Evolutionary conservation across 1,140 invertebrate genomes (phyloP).

Genomic region (Drosophila rufa): DNA sequence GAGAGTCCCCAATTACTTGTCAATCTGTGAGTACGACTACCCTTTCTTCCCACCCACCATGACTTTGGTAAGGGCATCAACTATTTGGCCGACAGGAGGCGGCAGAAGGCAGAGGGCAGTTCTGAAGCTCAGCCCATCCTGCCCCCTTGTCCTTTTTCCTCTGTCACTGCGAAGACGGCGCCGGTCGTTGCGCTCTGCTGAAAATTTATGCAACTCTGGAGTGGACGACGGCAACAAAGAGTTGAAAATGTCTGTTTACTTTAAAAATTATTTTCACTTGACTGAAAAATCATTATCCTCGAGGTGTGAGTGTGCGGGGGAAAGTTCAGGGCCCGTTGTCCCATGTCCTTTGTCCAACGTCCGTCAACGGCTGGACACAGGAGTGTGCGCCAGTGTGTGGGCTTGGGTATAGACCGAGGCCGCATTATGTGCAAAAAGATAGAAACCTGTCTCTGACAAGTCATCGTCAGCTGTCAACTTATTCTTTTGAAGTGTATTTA

Average conservation of each 20-base stretch:
- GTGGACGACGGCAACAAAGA: constrained; percentile 44
- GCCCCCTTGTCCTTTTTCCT: constrained; percentile 6
- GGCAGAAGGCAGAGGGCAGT: constrained; percentile 40
- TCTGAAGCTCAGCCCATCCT: constrained; percentile 13
- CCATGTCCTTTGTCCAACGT: constrained; percentile 53
- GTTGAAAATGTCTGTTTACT: constrained; percentile 75
- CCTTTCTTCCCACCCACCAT: constrained; percentile 1
- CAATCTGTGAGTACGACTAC: neutral
- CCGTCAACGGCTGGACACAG: constrained; percentile 65
- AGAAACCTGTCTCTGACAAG: constrained; percentile 84
- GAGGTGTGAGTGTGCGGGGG: constrained; percentile 39
- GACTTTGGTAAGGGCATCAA: constrained; percentile 45
- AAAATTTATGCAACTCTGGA: constrained; percentile 71
- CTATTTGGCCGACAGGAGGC: constrained; percentile 67
- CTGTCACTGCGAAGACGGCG: constrained; percentile 35
- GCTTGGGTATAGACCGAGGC: constrained; percentile 18
- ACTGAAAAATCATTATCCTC: constrained; percentile 84
- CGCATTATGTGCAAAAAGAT: constrained; percentile 78
- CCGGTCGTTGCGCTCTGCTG: constrained; percentile 57
- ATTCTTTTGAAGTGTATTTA: constrained; percentile 85
- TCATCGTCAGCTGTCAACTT: constrained; percentile 85
- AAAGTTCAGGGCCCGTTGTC: constrained; percentile 61
- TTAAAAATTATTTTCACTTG: constrained; percentile 84
- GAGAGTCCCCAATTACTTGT: constrained; percentile 12
- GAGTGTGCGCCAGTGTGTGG: constrained; percentile 25